A percentile compares a stretch with the other conserved stretches of the same genome.
phyloP scores from a whole-genome alignment of 30 jellyfish, hydroid and myxozoan species.

The Turritopsis dohrnii region DNA sequence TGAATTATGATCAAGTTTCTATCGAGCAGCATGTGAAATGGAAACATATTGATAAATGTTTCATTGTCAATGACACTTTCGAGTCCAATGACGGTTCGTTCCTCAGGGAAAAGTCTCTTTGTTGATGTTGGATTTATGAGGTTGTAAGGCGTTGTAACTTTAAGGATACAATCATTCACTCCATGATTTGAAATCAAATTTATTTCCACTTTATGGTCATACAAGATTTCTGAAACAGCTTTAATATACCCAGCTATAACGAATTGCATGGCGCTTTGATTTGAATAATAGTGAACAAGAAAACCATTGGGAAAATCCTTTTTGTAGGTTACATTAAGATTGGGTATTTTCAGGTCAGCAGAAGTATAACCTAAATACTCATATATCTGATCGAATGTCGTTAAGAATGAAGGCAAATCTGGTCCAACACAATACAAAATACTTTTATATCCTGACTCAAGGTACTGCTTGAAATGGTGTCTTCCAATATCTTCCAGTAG shows the following conservation, averaged over 20 bases:
- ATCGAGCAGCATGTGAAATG: conserved; percentile 65
- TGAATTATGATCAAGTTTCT: conserved; percentile 60
- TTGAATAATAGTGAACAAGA: conserved; percentile 48
- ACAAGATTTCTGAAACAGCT: conserved; percentile 44
- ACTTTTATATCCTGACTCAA: conserved; percentile 49
- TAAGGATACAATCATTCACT: conserved; percentile 4
- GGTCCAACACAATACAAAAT: conserved; percentile 54
- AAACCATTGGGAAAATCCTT: conserved; percentile 31
- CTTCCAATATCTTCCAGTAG: conserved; percentile 53
- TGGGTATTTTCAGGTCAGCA: conserved; percentile 86
- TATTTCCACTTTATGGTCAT: conserved; percentile 36
- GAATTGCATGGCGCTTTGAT: conserved; percentile 44
- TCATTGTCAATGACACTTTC: conserved; percentile 58
- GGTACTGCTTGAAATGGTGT: conserved; percentile 45
- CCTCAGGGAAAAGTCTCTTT: conserved; percentile 12
- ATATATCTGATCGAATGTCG: conserved; percentile 55
- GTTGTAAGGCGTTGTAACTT: neutral
- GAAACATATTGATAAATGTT: conserved; percentile 61
- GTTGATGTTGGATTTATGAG: conserved; percentile 38
- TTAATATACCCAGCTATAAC: conserved; percentile 49
- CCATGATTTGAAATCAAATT: conserved; percentile 7
- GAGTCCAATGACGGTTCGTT: conserved; percentile 28
- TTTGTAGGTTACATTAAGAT: conserved; percentile 37
- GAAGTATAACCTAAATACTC: conserved; percentile 50
- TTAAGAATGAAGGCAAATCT: conserved; percentile 46